phyloP scores from a whole-genome alignment of 1,140 invertebrate genomes.

The Anadara kagoshimensis region DNA sequence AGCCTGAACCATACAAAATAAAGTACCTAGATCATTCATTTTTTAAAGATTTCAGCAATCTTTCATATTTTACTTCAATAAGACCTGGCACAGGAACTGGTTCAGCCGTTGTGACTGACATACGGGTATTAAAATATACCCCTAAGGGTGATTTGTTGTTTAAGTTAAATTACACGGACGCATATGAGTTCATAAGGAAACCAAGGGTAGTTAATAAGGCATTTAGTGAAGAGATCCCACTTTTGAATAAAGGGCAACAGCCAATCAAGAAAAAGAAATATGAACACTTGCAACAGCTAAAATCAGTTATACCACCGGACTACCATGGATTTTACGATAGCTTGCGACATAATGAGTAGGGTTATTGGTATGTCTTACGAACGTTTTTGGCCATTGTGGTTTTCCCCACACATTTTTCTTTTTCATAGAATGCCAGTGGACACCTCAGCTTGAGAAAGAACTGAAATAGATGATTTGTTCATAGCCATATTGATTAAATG shows the following conservation, averaged over 20 bases:
- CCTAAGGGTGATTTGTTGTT: conserved; percentile 5
- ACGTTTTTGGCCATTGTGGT: too few species aligned
- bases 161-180: conserved; percentile 1
- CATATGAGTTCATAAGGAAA: too few species aligned
- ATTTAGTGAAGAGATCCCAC: background rate
- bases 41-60: conserved; percentile 7
- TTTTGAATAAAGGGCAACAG: background rate
- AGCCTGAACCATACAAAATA: conserved; percentile 8
- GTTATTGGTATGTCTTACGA: too few species aligned
- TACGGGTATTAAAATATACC: conserved; percentile 6
- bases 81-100: conserved; percentile 23
- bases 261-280: background rate
- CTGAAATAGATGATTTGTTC: too few species aligned
- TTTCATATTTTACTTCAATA: conserved; percentile 23
- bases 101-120: conserved; percentile 19
- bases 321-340: background rate
- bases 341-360: conserved; percentile 5
- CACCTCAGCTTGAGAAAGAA: too few species aligned
- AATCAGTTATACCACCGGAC: conserved; percentile 2
- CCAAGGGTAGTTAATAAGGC: too few species aligned
- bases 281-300: background rate
- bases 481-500: too few species aligned
- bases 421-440: too few species aligned
- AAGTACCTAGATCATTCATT: conserved; percentile 18
- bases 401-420: too few species aligned